Percentiles rank a stretch among this genome's conserved stretches.
phyloP scores from a whole-genome alignment of 2,113 vertebrate genomes.

The Apus apus region DNA sequence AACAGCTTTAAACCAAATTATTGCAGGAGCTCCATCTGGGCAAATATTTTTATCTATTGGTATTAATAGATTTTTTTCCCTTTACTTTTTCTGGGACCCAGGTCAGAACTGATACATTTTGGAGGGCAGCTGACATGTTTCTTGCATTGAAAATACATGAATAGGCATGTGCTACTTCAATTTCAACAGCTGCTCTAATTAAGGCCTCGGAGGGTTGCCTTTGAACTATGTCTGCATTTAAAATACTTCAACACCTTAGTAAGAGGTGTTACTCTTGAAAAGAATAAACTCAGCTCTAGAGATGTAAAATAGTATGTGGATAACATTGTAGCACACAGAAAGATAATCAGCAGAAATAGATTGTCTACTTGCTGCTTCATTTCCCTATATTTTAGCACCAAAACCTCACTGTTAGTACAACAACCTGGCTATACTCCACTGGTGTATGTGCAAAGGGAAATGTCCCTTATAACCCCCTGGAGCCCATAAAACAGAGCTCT shows the following conservation, averaged over 20 bases:
- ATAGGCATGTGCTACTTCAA: neutral
- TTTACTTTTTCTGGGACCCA: neutral
- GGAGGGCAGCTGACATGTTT: neutral
- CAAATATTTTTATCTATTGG: neutral
- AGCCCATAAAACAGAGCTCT: neutral
- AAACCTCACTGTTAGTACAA: neutral
- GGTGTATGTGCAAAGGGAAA: neutral
- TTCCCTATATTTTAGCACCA: neutral
- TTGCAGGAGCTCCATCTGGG: neutral
- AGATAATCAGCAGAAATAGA: neutral
- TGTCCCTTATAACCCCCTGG: neutral
- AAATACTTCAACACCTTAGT: neutral
- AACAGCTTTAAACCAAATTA: neutral
- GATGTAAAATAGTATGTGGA: neutral
- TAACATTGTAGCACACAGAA: neutral
- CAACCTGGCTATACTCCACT: neutral
- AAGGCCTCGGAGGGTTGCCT: neutral
- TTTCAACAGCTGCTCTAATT: neutral
- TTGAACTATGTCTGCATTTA: neutral
- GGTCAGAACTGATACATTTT: neutral
- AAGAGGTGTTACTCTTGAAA: neutral
- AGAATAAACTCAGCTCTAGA: neutral
- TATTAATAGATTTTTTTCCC: neutral
- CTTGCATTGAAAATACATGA: neutral
- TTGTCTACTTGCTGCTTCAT: neutral